Percentiles rank a stretch among this genome's conserved stretches.
Conservation (phyloP, 2,113 vertebrate species). For the Leptobrachium leishanense region DNA sequence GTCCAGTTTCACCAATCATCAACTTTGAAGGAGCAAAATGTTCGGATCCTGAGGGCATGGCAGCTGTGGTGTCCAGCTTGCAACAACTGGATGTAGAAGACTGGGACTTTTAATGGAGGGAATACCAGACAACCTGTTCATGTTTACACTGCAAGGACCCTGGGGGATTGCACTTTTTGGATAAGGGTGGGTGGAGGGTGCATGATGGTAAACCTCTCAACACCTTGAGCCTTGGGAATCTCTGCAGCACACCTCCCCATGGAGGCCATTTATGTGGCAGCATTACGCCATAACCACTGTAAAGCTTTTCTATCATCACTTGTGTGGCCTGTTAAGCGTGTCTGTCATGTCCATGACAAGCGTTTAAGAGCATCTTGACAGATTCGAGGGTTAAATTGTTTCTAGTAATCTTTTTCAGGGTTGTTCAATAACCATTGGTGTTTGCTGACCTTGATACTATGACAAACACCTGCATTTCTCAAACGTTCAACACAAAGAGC, state of each 20-base stretch:
- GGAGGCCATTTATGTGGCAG: not conserved
- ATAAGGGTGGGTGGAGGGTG: constrained; percentile 21
- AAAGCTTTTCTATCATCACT: not conserved
- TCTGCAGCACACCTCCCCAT: constrained; percentile 1
- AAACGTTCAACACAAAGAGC: too few species aligned
- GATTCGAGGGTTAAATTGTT: too few species aligned
- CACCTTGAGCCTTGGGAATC: constrained; percentile 27
- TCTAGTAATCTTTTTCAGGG: too few species aligned
- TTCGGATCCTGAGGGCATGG: constrained; percentile 78
- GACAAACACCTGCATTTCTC: too few species aligned
- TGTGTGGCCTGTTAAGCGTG: too few species aligned
- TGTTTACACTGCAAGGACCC: constrained; percentile 25
- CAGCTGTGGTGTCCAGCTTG: constrained; percentile 82
- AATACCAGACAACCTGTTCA: constrained; percentile 7
- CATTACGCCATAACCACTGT: not conserved
- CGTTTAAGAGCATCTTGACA: too few species aligned
- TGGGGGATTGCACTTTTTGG: constrained; percentile 21
- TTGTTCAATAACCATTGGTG: too few species aligned
- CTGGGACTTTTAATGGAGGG: constrained; percentile 88
- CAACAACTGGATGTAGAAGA: constrained; percentile 87
- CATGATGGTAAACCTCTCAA: not conserved
- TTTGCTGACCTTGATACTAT: too few species aligned
- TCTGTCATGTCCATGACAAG: too few species aligned
- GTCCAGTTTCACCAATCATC: constrained; percentile 83
- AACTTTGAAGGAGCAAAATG: constrained; percentile 70